A percentile compares a stretch with the other conserved stretches of the same genome.
Conservation (phyloP, 2,113 vertebrate species). For the Seriola rivoliana region DNA sequence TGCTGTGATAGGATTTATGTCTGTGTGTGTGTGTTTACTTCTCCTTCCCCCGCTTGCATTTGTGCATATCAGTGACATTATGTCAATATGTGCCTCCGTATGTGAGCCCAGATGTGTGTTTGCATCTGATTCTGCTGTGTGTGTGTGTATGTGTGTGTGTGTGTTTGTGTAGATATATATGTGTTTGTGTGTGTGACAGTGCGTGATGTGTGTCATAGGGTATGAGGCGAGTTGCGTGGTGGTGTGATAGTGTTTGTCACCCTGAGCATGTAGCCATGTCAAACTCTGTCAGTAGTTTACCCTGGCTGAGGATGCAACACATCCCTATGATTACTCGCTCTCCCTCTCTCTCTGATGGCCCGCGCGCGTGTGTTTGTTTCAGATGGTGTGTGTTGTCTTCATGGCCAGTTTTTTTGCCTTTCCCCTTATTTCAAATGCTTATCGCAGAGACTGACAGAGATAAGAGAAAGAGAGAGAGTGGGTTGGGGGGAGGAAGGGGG, state of each 20-base stretch:
- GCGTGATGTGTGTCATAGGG: constrained; percentile 48
- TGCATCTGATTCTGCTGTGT: constrained; percentile 22
- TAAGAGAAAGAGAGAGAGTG: constrained; percentile 42
- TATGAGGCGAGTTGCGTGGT: constrained; percentile 40
- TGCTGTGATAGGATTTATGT: constrained; percentile 24
- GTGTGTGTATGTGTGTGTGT: not conserved
- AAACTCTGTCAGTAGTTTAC: constrained; percentile 75
- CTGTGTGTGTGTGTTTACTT: constrained; percentile 38
- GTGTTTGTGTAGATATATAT: constrained; percentile 17
- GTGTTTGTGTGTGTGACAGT: constrained; percentile 27
- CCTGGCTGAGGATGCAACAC: constrained; percentile 50
- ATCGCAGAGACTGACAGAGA: constrained; percentile 65
- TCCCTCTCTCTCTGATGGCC: not conserved
- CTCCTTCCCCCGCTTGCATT: constrained; percentile 23
- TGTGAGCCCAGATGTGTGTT: constrained; percentile 35
- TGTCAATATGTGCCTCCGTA: constrained; percentile 42
- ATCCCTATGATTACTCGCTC: constrained; percentile 57
- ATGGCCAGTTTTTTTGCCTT: constrained; percentile 41
- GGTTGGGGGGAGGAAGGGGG: not conserved
- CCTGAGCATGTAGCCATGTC: constrained; percentile 73
- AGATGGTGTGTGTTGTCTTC: constrained; percentile 45
- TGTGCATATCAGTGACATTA: constrained; percentile 43
- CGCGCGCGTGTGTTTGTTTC: constrained; percentile 11
- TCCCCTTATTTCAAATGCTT: constrained; percentile 64
- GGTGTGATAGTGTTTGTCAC: constrained; percentile 77